A percentile compares a stretch with the other conserved stretches of the same genome.
These are phyloP conservation scores for Drosophila falleni DNA, from an alignment of 2,888 invertebrate species.

Conservation along the genomic window DNA sequence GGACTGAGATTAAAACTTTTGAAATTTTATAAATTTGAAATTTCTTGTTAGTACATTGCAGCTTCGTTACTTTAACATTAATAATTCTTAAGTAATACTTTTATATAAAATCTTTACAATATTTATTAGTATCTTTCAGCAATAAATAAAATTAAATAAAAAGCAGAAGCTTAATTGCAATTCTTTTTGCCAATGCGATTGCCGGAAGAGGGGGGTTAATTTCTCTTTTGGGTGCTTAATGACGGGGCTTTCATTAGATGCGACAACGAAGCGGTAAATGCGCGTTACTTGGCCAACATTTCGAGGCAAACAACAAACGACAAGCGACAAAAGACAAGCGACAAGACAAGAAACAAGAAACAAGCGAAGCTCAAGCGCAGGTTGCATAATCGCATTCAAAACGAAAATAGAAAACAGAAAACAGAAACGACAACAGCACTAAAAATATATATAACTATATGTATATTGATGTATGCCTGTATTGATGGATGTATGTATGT, in stretches of 20 bases:
- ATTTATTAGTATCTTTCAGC: too few species aligned
- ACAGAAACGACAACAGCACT: slow-evolving; percentile 18
- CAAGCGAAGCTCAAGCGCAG: slow-evolving; percentile 59
- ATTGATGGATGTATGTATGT: slow-evolving; percentile 44
- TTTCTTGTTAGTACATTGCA: neutral
- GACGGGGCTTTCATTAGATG: slow-evolving; percentile 54
- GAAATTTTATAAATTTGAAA: neutral
- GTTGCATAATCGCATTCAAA: slow-evolving; percentile 73
- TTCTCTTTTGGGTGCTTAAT: slow-evolving; percentile 55
- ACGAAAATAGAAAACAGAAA: slow-evolving; percentile 74
- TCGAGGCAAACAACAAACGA: slow-evolving; percentile 51
- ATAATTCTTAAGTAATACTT: too few species aligned
- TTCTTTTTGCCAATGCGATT: slow-evolving; percentile 26
- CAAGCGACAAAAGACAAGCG: slow-evolving; percentile 39
- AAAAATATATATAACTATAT: slow-evolving; percentile 47
- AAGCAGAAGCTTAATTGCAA: slow-evolving; percentile 25
- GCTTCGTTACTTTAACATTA: neutral
- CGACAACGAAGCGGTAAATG: slow-evolving; percentile 42
- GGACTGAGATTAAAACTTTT: slow-evolving; percentile 1
- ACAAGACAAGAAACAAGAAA: slow-evolving; percentile 46
- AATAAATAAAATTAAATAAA: neutral
- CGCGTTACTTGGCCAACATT: slow-evolving; percentile 65
- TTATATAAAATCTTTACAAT: neutral
- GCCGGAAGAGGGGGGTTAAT: slow-evolving; percentile 20
- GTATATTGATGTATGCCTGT: slow-evolving; percentile 43